Evolutionary conservation across 2,888 invertebrate genomes (phyloP).

Genomic region (Caenorhabditis sinica): DNA sequence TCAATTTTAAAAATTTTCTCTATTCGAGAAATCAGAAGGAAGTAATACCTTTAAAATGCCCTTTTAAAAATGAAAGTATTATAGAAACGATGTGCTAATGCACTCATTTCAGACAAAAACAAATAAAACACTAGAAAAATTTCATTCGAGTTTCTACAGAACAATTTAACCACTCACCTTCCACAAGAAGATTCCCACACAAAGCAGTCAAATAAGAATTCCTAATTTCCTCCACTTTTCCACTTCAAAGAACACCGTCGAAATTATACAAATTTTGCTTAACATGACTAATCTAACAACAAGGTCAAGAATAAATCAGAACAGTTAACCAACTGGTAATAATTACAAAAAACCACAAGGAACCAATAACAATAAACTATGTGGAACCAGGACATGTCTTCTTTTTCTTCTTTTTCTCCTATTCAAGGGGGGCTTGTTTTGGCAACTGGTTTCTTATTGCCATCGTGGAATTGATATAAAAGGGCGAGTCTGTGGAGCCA

Average conservation of each 20-base stretch:
- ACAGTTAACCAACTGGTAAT: constrained; percentile 53
- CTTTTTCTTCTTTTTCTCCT: constrained; percentile 1
- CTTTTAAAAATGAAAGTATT: no score
- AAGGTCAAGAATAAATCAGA: constrained; percentile 30
- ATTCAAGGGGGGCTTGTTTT: constrained; percentile 13
- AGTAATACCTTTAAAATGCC: no score
- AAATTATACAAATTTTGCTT: constrained; percentile 19
- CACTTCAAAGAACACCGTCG: constrained; percentile 14
- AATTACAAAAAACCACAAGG: constrained; percentile 52
- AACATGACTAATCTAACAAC: constrained; percentile 16
- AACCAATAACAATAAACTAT: constrained; percentile 51
- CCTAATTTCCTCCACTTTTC: not conserved
- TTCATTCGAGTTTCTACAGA: not conserved
- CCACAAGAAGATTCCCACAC: no score
- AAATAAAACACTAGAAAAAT: no score
- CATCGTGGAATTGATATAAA: constrained; percentile 37
- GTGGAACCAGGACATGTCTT: constrained; percentile 49
- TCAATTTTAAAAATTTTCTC: no score
- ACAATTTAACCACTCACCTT: not conserved
- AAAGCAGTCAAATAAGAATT: not conserved
- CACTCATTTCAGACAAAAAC: no score
- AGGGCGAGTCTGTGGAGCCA: constrained; percentile 17
- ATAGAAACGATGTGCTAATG: no score
- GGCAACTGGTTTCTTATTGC: constrained; percentile 31
- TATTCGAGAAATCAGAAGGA: no score